Evolutionary conservation across 1,140 invertebrate species (phyloP).

Genomic region (Drosophila melanica): DNA sequence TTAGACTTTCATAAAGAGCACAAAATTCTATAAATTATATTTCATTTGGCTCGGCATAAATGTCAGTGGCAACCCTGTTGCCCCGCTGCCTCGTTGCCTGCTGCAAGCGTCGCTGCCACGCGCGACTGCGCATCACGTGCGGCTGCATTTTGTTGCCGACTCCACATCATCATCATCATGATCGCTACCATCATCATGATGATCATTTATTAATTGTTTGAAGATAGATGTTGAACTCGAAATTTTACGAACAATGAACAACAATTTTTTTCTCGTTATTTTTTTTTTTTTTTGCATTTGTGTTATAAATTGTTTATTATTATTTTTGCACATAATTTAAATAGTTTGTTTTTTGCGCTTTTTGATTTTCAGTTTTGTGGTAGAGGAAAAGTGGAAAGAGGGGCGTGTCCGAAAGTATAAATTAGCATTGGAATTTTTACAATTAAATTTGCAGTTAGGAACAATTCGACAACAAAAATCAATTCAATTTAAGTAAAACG

Average conservation of each 20-base stretch:
- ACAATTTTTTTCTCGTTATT: conserved; percentile 10
- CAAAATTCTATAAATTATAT: conserved; percentile 83
- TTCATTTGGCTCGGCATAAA: conserved; percentile 65
- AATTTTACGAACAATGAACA: conserved; percentile 20
- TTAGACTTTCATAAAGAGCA: conserved; percentile 80
- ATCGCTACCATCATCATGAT: conserved; percentile 5
- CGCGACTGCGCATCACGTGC: conserved; percentile 52
- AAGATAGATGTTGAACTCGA: conserved; percentile 12
- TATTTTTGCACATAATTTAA: conserved; percentile 79
- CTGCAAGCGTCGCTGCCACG: conserved; percentile 30
- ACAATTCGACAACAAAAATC: conserved; percentile 63
- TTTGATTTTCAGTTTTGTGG: conserved; percentile 46
- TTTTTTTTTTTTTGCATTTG: conserved; percentile 37
- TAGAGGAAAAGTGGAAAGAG: background rate
- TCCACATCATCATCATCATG: conserved; percentile 14
- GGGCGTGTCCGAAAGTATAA: conserved; percentile 51
- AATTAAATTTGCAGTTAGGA: conserved; percentile 74
- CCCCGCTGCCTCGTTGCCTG: conserved; percentile 1
- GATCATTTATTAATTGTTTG: conserved; percentile 47
- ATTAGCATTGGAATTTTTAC: conserved; percentile 68
- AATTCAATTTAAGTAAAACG: conserved; percentile 4
- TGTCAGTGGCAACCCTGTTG: conserved; percentile 59
- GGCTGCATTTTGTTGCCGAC: conserved; percentile 41
- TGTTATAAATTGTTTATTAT: conserved; percentile 80
- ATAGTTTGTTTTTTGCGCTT: conserved; percentile 57